These are phyloP conservation scores for Eurytoma californica DNA, from an alignment of 2,888 invertebrate species.

Conservation along the genomic window DNA sequence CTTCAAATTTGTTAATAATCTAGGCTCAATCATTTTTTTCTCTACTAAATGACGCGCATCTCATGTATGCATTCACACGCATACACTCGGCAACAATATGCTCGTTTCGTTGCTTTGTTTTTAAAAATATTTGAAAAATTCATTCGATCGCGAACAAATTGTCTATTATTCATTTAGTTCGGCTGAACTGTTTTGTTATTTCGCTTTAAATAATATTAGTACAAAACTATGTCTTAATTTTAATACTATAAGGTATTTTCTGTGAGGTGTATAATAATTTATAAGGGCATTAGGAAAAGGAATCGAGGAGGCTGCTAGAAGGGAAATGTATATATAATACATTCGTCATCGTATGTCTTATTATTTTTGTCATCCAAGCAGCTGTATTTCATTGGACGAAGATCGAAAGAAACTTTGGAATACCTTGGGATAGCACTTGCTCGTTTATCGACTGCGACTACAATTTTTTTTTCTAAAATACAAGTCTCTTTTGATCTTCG, in stretches of 20 bases:
- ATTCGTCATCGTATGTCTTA: background rate
- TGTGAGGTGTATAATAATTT: conserved; percentile 27
- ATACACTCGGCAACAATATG: background rate
- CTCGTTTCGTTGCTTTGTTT: background rate
- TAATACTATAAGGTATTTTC: conserved; percentile 32
- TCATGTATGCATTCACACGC: background rate
- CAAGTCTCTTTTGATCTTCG: background rate
- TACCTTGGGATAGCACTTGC: too few species aligned
- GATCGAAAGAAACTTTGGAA: too few species aligned
- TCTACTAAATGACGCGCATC: too few species aligned
- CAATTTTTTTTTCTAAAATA: background rate
- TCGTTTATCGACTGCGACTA: too few species aligned
- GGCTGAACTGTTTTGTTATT: background rate
- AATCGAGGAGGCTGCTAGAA: conserved; percentile 22
- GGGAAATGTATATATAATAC: background rate
- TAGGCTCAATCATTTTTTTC: too few species aligned
- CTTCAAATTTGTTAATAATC: background rate
- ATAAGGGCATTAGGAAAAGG: background rate
- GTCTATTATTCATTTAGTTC: conserved; percentile 6
- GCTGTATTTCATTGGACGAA: too few species aligned
- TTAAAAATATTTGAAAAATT: conserved; percentile 36
- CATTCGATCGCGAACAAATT: conserved; percentile 22
- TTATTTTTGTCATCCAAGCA: too few species aligned
- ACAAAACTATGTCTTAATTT: conserved; percentile 37
- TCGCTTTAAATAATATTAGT: conserved; percentile 28